Conservation (phyloP, 1,140 invertebrate genomes). For the Eupeodes corollae region DNA sequence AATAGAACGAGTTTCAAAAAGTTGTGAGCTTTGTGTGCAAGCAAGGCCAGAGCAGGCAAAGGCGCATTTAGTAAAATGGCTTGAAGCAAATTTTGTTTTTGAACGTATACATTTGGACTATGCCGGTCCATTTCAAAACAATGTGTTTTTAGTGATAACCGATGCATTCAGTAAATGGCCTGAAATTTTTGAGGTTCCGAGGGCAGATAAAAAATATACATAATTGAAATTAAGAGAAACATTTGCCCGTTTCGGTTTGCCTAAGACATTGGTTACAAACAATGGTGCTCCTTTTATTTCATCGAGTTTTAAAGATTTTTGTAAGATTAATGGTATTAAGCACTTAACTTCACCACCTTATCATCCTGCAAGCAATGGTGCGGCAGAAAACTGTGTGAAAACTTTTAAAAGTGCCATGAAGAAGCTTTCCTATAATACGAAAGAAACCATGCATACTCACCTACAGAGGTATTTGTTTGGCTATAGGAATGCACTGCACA, state of each 20-base stretch:
- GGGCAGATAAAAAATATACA: not conserved
- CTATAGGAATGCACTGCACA: too few relatives aligned
- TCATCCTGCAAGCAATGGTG: slow-evolving; percentile 28
- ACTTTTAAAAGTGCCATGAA: slow-evolving; percentile 17
- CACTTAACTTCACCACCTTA: slow-evolving; percentile 22
- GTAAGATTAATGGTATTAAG: slow-evolving; percentile 10
- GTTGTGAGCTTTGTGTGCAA: slow-evolving; percentile 10
- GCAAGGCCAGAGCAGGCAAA: slow-evolving; percentile 17
- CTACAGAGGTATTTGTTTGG: too few relatives aligned
- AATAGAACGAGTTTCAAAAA: slow-evolving; percentile 17
- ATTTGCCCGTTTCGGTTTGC: slow-evolving; percentile 1
- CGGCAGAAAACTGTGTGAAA: slow-evolving; percentile 26
- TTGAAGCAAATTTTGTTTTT: not conserved
- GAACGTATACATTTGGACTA: slow-evolving; percentile 8
- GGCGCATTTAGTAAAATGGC: slow-evolving; percentile 1
- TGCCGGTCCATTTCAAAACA: slow-evolving; percentile 5
- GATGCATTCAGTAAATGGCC: slow-evolving; percentile 10
- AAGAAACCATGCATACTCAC: too few relatives aligned
- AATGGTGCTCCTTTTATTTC: slow-evolving; percentile 8
- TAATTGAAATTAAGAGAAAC: not conserved
- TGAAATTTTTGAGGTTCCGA: slow-evolving; percentile 1
- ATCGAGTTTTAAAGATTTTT: not conserved
- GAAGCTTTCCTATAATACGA: not conserved
- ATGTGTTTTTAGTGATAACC: slow-evolving; percentile 1
- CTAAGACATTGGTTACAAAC: slow-evolving; percentile 7